Percentiles rank a stretch among this genome's conserved stretches.
These are phyloP conservation scores for Amiota minor DNA, from an alignment of 2,888 invertebrate species.

Conservation along the genomic window DNA sequence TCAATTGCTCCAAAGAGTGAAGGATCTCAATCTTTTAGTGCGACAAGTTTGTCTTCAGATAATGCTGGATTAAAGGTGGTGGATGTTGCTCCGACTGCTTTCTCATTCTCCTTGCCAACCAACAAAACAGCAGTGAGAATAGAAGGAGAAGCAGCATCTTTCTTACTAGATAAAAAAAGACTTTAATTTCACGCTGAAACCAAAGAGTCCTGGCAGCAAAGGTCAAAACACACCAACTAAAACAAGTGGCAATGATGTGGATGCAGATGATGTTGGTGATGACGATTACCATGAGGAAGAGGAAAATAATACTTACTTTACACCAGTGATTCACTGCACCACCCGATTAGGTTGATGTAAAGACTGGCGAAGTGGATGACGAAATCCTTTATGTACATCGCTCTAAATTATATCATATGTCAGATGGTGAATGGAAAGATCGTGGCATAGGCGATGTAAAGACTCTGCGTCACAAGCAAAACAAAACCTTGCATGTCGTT, in stretches of 20 bases:
- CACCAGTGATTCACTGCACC: conserved; percentile 88
- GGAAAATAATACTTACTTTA: conserved; percentile 84
- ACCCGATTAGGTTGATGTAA: conserved; percentile 81
- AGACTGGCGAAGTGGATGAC: conserved; percentile 90
- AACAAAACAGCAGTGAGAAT: no score
- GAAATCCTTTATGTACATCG: conserved; percentile 84
- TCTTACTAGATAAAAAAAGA: conserved; percentile 77
- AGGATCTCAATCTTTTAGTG: conserved; percentile 38
- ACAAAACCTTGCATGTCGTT: conserved; percentile 83
- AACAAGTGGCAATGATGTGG: conserved; percentile 63
- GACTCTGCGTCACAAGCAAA: conserved; percentile 81
- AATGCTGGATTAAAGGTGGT: no score
- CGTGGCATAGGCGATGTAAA: conserved; percentile 91
- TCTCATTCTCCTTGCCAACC: conserved; percentile 51
- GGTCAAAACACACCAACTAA: conserved; percentile 73
- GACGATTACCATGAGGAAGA: conserved; percentile 76
- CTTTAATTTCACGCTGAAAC: conserved; percentile 81
- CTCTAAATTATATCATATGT: conserved; percentile 87
- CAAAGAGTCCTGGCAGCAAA: conserved; percentile 75
- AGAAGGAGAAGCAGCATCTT: conserved; percentile 34
- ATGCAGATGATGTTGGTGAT: conserved; percentile 75
- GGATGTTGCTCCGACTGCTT: conserved; percentile 74
- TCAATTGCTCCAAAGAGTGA: conserved; percentile 38
- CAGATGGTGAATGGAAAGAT: conserved; percentile 91
- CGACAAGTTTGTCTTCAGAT: conserved; percentile 34